These are phyloP conservation scores for Synergus itoensis DNA, from an alignment of 2,888 invertebrate species.

Conservation along the genomic window DNA sequence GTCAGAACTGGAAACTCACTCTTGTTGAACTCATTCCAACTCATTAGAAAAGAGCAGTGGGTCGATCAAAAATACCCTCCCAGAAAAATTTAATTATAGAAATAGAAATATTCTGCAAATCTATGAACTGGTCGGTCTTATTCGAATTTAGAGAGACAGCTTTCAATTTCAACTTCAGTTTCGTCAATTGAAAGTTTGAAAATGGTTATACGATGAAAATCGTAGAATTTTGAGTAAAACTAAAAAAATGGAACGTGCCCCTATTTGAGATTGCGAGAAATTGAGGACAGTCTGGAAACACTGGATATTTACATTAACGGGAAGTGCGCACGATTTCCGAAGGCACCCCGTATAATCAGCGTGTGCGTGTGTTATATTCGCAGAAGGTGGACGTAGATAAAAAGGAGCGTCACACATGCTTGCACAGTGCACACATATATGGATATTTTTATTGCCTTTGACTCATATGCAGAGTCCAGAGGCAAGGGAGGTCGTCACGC, in stretches of 20 bases:
- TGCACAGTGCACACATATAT: slow-evolving; percentile 28
- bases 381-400: slow-evolving; percentile 17
- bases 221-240: not conserved
- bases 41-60: not conserved
- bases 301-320: slow-evolving; percentile 38
- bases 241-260: not conserved
- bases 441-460: slow-evolving; percentile 31
- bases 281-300: slow-evolving; percentile 1
- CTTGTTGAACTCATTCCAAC: slow-evolving; percentile 31
- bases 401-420: slow-evolving; percentile 37
- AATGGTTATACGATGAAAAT: not conserved
- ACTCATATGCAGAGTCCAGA: slow-evolving; percentile 48
- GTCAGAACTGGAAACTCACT: slow-evolving; percentile 34
- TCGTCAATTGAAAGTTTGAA: too few relatives aligned
- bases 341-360: slow-evolving; percentile 36
- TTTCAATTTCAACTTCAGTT: too few relatives aligned
- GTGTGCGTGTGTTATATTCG: slow-evolving; percentile 31
- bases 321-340: slow-evolving; percentile 33
- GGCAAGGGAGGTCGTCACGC: slow-evolving; percentile 69
- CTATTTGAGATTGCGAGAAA: not conserved
- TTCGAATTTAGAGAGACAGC: too few relatives aligned
- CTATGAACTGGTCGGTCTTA: too few relatives aligned
- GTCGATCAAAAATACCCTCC: not conserved
- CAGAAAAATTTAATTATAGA: slow-evolving; percentile 4
- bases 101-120: not conserved